Percentiles rank a stretch among this genome's conserved stretches.
These are phyloP conservation scores for Tringa solitaria DNA, from an alignment of 2,113 vertebrate species.

Conservation along the genomic window DNA sequence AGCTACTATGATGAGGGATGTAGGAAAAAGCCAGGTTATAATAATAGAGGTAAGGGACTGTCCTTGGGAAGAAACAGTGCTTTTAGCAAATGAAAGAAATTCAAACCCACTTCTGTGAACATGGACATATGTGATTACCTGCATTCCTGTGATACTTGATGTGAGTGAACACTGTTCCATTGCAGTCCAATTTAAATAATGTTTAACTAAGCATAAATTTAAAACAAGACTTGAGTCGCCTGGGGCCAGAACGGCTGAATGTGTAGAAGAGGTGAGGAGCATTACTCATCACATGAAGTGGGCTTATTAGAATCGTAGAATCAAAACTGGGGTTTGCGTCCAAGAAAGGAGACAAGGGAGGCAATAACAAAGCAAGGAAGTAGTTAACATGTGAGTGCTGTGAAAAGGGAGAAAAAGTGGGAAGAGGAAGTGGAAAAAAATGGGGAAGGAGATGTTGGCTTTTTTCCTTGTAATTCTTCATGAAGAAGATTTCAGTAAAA, in stretches of 20 bases:
- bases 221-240: neutral
- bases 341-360: neutral
- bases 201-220: neutral
- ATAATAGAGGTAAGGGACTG: neutral
- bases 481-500: neutral
- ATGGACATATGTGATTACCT: neutral
- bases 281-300: neutral
- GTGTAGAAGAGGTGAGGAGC: neutral
- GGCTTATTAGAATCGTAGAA: neutral
- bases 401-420: neutral
- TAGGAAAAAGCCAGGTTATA: neutral
- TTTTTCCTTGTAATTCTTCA: neutral
- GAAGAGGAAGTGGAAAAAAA: neutral
- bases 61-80: neutral
- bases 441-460: neutral
- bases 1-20: neutral
- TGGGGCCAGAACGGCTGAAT: neutral
- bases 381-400: neutral
- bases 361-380: neutral
- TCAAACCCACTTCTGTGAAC: neutral
- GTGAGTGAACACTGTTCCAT: neutral
- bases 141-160: neutral
- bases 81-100: neutral
- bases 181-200: neutral
- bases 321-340: neutral